Percentiles rank a stretch among this genome's conserved stretches.
phyloP scores from a whole-genome alignment of 2,888 invertebrate species.

The Leptopterna dolabrata region DNA sequence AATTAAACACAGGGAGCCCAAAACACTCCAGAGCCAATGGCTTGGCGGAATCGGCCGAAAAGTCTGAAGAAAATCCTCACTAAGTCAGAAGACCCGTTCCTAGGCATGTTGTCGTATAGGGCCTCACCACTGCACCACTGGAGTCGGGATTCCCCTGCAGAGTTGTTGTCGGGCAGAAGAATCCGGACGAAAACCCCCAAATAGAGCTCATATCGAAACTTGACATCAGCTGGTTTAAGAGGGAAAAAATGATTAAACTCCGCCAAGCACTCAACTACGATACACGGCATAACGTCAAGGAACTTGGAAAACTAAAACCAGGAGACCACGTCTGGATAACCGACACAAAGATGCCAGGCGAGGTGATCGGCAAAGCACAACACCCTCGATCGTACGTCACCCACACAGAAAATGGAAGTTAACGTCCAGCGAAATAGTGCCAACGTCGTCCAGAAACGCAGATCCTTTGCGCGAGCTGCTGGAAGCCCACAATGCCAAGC shows the following conservation, averaged over 20 bases:
- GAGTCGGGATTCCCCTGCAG: slow-evolving; percentile 1
- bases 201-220: too few species aligned
- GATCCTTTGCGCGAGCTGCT: too few species aligned
- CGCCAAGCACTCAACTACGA: neutral
- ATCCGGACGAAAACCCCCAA: slow-evolving; percentile 28
- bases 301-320: neutral
- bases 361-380: too few species aligned
- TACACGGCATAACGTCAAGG: slow-evolving; percentile 10
- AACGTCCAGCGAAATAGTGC: too few species aligned
- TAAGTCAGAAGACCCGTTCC: neutral
- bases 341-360: neutral
- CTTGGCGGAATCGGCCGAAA: neutral
- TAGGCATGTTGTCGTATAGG: neutral
- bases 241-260: neutral
- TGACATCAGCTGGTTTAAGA: too few species aligned
- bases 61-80: neutral
- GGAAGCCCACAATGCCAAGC: too few species aligned
- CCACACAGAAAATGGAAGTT: too few species aligned
- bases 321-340: neutral
- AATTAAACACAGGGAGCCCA: neutral
- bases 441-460: too few species aligned
- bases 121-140: slow-evolving; percentile 13
- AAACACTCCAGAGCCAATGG: neutral
- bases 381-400: too few species aligned
- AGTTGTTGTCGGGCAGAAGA: neutral